Conservation (phyloP, 2,797 vertebrate genomes). For the Danio choprae region DNA sequence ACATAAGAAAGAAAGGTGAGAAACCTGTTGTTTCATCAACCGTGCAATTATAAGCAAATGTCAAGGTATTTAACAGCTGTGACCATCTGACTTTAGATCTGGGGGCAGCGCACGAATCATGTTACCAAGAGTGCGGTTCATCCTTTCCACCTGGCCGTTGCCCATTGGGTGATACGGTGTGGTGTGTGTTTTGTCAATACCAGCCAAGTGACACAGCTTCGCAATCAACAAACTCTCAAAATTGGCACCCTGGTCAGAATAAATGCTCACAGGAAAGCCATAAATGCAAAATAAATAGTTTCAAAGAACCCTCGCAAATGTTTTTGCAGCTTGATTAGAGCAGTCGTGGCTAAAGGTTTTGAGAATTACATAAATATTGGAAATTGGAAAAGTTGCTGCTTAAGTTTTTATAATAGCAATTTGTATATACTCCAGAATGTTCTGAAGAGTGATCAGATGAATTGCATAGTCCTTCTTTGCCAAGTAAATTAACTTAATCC, state of each 20-base stretch:
- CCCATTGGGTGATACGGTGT: too few species aligned
- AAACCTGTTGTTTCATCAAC: slow-evolving; percentile 17
- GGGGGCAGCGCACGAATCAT: slow-evolving; percentile 21
- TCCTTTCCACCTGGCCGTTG: not conserved
- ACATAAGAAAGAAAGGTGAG: not conserved
- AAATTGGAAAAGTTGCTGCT: too few species aligned
- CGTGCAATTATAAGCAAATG: not conserved
- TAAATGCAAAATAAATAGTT: slow-evolving; percentile 41
- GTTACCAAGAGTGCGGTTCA: slow-evolving; percentile 29
- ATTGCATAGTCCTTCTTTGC: too few species aligned
- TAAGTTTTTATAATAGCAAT: too few species aligned
- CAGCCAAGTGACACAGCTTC: slow-evolving; percentile 14
- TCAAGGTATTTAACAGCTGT: slow-evolving; percentile 18
- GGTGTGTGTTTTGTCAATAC: slow-evolving; percentile 17
- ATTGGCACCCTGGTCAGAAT: slow-evolving; percentile 32
- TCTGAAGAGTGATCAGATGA: too few species aligned
- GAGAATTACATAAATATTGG: too few species aligned
- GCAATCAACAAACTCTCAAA: slow-evolving; percentile 30
- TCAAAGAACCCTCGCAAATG: slow-evolving; percentile 4
- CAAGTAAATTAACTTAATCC: too few species aligned
- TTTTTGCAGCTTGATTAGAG: not conserved
- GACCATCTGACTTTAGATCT: slow-evolving; percentile 31
- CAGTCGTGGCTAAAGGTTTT: too few species aligned
- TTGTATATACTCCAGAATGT: too few species aligned
- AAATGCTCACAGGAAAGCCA: slow-evolving; percentile 17